Evolutionary conservation across 1,140 invertebrate genomes (phyloP).

Genomic region (Philopotamus ludificatus): DNA sequence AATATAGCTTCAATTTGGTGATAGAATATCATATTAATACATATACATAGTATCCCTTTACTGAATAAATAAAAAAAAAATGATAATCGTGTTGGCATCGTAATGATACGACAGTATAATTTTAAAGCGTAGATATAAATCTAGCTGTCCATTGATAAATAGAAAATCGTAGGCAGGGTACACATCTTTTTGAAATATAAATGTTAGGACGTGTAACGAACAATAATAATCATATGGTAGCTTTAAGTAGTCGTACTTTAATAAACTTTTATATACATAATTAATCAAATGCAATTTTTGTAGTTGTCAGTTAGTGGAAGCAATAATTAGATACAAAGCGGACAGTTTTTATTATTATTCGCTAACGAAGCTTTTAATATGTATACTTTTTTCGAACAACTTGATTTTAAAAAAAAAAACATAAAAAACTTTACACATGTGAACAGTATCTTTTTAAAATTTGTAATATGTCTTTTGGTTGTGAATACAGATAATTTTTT

Average conservation of each 20-base stretch:
- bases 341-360: too few relatives aligned
- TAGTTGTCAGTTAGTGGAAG: constrained; percentile 37
- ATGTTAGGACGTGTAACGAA: constrained; percentile 43
- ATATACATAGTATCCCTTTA: too few relatives aligned
- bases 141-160: constrained; percentile 41
- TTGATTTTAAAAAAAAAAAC: not conserved
- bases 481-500: constrained; percentile 36
- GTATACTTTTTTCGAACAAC: too few relatives aligned
- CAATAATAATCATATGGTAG: constrained; percentile 42
- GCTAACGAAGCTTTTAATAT: too few relatives aligned
- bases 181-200: constrained; percentile 37
- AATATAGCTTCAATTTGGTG: too few relatives aligned
- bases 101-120: too few relatives aligned
- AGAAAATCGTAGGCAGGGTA: constrained; percentile 41
- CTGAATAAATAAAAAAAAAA: too few relatives aligned
- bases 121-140: too few relatives aligned
- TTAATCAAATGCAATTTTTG: constrained; percentile 36
- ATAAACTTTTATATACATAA: constrained; percentile 40
- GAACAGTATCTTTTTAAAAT: constrained; percentile 14
- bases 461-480: constrained; percentile 35
- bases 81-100: too few relatives aligned
- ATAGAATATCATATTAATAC: too few relatives aligned
- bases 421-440: not conserved
- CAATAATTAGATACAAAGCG: constrained; percentile 39
- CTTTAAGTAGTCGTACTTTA: constrained; percentile 35